Conservation (phyloP, 2,797 vertebrate species). For the Remorina albescens region DNA sequence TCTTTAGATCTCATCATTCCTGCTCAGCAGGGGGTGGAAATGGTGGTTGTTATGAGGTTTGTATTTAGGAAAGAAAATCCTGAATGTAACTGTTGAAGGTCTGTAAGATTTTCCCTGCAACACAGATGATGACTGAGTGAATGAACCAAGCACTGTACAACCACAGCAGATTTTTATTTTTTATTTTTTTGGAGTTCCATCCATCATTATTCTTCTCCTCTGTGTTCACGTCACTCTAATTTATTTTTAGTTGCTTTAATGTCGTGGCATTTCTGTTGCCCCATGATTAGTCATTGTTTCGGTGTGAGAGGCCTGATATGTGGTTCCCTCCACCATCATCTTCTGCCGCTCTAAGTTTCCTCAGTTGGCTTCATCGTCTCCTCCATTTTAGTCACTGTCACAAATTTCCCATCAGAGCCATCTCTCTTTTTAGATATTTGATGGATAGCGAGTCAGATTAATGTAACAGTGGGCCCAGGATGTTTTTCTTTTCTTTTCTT, state of each 20-base stretch:
- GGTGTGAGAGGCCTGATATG: constrained; percentile 25
- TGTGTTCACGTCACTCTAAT: constrained; percentile 6
- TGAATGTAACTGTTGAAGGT: constrained; percentile 48
- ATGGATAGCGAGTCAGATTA: constrained; percentile 57
- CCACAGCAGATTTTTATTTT: too few species aligned
- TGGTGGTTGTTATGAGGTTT: constrained; percentile 18
- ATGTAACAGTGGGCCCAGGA: constrained; percentile 6
- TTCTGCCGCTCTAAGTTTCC: constrained; percentile 65
- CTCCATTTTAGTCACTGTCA: constrained; percentile 56
- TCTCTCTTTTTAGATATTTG: constrained; percentile 62
- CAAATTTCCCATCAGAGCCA: constrained; percentile 45
- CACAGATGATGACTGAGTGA: constrained; percentile 23
- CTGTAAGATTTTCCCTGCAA: constrained; percentile 58
- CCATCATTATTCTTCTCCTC: not conserved
- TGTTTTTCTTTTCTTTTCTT: constrained; percentile 5
- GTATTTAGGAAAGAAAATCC: constrained; percentile 15
- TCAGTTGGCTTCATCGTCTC: constrained; percentile 63
- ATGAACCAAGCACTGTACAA: not conserved
- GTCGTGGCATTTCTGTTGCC: constrained; percentile 25
- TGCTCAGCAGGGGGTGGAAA: constrained; percentile 36
- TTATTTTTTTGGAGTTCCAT: constrained; percentile 20
- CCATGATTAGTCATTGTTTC: constrained; percentile 47
- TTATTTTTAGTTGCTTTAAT: constrained; percentile 28
- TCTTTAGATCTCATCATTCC: constrained; percentile 47
- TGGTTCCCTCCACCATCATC: constrained; percentile 20